These are phyloP conservation scores for Rutpela maculata DNA, from an alignment of 2,888 invertebrate genomes.

Conservation along the genomic window DNA sequence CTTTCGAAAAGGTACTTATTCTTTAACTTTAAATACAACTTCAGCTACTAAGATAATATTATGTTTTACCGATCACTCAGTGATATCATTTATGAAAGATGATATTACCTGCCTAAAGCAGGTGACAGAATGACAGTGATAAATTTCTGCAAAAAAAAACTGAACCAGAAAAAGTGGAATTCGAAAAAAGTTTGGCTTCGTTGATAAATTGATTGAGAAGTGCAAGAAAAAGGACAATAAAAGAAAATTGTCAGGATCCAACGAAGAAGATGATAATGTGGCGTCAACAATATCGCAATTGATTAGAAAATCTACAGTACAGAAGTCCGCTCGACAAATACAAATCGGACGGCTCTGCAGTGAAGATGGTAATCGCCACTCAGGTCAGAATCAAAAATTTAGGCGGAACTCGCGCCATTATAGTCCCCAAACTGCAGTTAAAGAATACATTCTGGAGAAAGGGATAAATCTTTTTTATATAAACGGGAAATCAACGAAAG, in stretches of 20 bases:
- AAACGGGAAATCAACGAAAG: neutral
- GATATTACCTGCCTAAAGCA: neutral
- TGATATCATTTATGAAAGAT: neutral
- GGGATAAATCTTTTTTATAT: neutral
- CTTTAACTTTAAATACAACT: too few relatives aligned
- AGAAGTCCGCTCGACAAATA: neutral
- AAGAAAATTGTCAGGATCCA: neutral
- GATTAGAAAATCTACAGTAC: neutral
- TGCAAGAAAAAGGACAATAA: neutral
- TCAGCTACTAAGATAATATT: too few relatives aligned
- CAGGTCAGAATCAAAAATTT: neutral
- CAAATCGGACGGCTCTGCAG: neutral
- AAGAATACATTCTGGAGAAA: neutral
- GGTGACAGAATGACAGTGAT: neutral
- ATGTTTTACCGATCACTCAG: neutral
- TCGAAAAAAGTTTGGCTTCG: too few relatives aligned
- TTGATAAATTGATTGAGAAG: too few relatives aligned
- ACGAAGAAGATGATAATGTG: neutral
- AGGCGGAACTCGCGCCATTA: neutral
- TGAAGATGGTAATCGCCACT: neutral
- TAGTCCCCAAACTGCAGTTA: neutral
- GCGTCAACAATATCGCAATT: neutral
- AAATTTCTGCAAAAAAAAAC: neutral
- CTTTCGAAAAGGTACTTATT: too few relatives aligned
- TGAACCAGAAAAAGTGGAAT: neutral